Base-by-base conservation (phyloP, 2,113 vertebrate species). In the Strix aluco region DNA sequence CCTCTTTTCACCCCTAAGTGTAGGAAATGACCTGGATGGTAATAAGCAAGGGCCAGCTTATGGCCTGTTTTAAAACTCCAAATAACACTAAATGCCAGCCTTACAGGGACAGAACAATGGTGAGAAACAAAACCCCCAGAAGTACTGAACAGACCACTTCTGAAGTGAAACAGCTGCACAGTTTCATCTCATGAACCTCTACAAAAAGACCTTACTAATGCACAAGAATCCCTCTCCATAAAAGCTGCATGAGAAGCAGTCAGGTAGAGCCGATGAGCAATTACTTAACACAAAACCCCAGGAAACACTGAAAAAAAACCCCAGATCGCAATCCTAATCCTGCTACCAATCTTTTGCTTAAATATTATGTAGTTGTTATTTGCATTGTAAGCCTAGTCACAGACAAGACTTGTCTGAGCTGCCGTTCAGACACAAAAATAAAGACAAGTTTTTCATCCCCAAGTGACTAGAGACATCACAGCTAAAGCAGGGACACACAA, bases 321-420 rank as follows among this genome's bases (percentile, higher is more conserved):
- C 3, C 16, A 86, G 79, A 81, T 20, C 90, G 69, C 22, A 84
- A 79, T 57, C 49, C 49, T 96, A 96, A 94, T 94, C 77, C 72
- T 65, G 36, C 80, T 59, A 88, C 44, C 44, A 47, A 71, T 67
- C 57, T 94, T 90, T 58, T 61, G 19, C 66, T 65, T 86, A 65
- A 89, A 75, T 59, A 65, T 86, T 46, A 86, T 30, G 47, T 49
- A 75, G 47, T 69, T 81, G 34, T 21, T 86, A 81, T 91, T 92
- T 89, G 83, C 46, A 15, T 61, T 65, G 54, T 61, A 92, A 90
- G 44, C 92, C 73, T n/a, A 69, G 67, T 46, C 40, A 86, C 69
- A 94, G 94, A 83, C 79, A 62, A 57, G 30, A 75, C 72, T 81
- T 69, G 61, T 81, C 88, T 94, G 69, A 96, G 88, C 88, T 42